phyloP scores from a whole-genome alignment of 1,140 invertebrate genomes.

The Argopecten irradians region DNA sequence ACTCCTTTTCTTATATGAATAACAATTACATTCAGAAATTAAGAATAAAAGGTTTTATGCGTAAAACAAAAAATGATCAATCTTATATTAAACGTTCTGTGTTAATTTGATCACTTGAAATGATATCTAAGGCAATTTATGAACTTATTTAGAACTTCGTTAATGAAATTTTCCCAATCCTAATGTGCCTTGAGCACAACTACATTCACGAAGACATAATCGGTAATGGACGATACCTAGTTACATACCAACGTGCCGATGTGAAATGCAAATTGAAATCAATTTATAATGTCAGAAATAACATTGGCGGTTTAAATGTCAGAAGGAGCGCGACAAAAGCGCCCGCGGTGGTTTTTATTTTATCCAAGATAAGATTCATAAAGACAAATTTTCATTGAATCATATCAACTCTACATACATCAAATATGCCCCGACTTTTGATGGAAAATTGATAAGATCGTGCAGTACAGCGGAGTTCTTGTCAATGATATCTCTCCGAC shows the following conservation, averaged over 20 bases:
- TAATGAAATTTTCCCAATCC: neutral
- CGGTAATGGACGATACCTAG: neutral
- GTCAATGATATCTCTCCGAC: too few species aligned
- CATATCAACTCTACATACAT: neutral
- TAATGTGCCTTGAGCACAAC: neutral
- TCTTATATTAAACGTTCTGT: too few species aligned
- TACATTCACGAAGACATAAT: neutral
- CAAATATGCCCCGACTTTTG: neutral
- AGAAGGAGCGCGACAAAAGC: neutral
- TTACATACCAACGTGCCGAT: neutral
- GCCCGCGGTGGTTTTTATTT: neutral
- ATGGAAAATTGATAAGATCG: neutral
- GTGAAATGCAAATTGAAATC: neutral
- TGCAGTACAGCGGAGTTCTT: too few species aligned
- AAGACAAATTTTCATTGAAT: neutral
- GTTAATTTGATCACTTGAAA: neutral
- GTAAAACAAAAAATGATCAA: too few species aligned
- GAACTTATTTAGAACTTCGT: too few species aligned
- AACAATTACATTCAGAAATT: too few species aligned
- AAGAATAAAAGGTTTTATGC: too few species aligned
- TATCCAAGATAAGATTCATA: neutral
- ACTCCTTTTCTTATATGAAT: too few species aligned
- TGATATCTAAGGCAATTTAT: too few species aligned
- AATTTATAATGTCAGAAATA: neutral
- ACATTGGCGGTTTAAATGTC: neutral